Conservation (phyloP, 2,888 invertebrate genomes). For the Agonum fuliginosum region DNA sequence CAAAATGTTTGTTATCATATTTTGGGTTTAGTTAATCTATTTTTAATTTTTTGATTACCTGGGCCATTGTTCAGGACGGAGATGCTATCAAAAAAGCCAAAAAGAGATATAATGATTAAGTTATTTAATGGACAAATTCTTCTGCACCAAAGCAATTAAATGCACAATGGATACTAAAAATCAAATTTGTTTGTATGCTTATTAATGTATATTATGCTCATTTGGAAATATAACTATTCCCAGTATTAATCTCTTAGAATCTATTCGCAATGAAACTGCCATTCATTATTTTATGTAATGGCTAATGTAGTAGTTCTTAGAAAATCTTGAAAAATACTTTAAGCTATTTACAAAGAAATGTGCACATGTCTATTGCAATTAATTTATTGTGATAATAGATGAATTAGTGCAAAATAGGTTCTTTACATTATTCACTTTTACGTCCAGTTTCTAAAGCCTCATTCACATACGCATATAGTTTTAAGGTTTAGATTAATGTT, state of each 20-base stretch:
- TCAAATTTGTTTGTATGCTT: neutral
- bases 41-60: constrained; percentile 9
- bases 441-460: too few species aligned
- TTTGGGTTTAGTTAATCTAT: constrained; percentile 14
- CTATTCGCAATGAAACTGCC: neutral
- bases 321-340: neutral
- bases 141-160: too few species aligned
- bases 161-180: too few species aligned
- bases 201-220: neutral
- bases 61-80: constrained; percentile 4
- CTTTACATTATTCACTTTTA: neutral
- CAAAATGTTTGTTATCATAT: neutral
- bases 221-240: neutral
- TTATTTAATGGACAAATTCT: too few species aligned
- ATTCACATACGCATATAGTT: too few species aligned
- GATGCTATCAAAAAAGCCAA: too few species aligned
- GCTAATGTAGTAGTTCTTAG: neutral
- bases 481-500: too few species aligned
- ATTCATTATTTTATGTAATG: neutral
- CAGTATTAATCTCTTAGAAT: neutral
- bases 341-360: too few species aligned
- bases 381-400: neutral
- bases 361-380: too few species aligned
- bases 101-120: too few species aligned
- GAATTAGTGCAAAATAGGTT: neutral